Conservation (phyloP, 1,140 invertebrate species). For the Hyles euphorbiae region DNA sequence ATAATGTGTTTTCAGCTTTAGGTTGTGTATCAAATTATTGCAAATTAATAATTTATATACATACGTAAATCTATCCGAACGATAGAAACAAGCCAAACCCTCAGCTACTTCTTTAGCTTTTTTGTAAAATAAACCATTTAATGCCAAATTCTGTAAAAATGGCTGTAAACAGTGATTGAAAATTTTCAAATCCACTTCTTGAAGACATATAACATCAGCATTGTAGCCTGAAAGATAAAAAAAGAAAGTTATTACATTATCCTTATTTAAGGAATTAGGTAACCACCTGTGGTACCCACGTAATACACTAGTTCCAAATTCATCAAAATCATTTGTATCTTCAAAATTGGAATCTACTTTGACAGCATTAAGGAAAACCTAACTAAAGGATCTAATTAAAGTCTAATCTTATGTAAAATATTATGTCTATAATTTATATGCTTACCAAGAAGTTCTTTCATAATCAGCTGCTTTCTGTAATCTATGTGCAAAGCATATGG, state of each 20-base stretch:
- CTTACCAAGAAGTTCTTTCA: conserved; percentile 88
- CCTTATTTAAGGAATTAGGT: too few species aligned
- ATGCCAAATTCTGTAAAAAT: conserved; percentile 76
- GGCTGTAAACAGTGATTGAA: conserved; percentile 84
- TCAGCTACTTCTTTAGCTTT: conserved; percentile 87
- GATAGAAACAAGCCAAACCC: conserved; percentile 88
- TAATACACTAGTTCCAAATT: too few species aligned
- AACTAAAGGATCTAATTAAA: too few species aligned
- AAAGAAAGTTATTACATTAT: not conserved
- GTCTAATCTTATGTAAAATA: too few species aligned
- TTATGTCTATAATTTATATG: conserved; percentile 8
- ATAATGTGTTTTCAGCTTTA: too few species aligned
- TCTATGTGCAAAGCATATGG: conserved; percentile 85
- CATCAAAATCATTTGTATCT: too few species aligned
- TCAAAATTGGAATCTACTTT: too few species aligned
- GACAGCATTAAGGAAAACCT: too few species aligned
- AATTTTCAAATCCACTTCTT: conserved; percentile 92
- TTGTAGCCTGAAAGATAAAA: conserved; percentile 83
- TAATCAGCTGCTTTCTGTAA: conserved; percentile 89
- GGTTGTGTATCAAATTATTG: too few species aligned
- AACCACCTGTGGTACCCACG: too few species aligned
- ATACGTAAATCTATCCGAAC: conserved; percentile 78
- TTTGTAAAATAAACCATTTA: conserved; percentile 78
- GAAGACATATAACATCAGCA: conserved; percentile 91
- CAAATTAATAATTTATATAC: conserved; percentile 4